Percentiles rank a stretch among this genome's conserved stretches.
These are phyloP conservation scores for Circaetus gallicus DNA, from an alignment of 2,113 vertebrate species.

Conservation along the genomic window DNA sequence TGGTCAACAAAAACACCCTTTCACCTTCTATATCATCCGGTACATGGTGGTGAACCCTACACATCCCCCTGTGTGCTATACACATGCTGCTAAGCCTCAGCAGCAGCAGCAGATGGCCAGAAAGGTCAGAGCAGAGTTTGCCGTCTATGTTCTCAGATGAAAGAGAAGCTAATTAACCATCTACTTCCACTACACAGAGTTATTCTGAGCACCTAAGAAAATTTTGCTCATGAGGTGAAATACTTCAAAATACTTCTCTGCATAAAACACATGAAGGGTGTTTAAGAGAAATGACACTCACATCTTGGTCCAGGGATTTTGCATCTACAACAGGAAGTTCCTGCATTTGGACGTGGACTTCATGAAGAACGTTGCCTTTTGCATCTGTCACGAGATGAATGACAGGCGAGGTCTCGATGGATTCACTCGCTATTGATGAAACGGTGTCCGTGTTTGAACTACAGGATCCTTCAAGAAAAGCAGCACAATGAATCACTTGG, in stretches of 20 bases:
- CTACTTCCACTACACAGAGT: not conserved
- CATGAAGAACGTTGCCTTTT: slow-evolving; percentile 86
- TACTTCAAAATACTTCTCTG: not conserved
- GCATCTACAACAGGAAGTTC: slow-evolving; percentile 71
- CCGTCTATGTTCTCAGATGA: not conserved
- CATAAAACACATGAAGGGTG: rapidly evolving
- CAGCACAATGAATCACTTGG: not conserved
- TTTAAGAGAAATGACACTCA: not conserved
- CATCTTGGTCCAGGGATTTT: slow-evolving; percentile 63
- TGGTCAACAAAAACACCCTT: not conserved
- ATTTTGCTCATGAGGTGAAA: not conserved
- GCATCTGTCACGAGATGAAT: slow-evolving; percentile 86
- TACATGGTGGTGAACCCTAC: not conserved
- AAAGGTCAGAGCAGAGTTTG: not conserved
- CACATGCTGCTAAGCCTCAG: not conserved
- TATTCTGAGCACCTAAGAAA: not conserved
- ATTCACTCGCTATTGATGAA: slow-evolving; percentile 26
- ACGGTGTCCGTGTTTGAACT: slow-evolving; percentile 24
- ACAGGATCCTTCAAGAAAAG: slow-evolving; percentile 69
- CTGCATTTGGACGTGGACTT: slow-evolving; percentile 92
- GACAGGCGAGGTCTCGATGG: slow-evolving; percentile 74
- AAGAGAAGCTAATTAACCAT: not conserved
- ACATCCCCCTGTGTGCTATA: not conserved
- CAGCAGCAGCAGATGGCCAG: not conserved
- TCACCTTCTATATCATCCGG: not conserved